Base-by-base conservation (phyloP, 2,888 invertebrate genomes). In the Eristalinus sepulchralis region DNA sequence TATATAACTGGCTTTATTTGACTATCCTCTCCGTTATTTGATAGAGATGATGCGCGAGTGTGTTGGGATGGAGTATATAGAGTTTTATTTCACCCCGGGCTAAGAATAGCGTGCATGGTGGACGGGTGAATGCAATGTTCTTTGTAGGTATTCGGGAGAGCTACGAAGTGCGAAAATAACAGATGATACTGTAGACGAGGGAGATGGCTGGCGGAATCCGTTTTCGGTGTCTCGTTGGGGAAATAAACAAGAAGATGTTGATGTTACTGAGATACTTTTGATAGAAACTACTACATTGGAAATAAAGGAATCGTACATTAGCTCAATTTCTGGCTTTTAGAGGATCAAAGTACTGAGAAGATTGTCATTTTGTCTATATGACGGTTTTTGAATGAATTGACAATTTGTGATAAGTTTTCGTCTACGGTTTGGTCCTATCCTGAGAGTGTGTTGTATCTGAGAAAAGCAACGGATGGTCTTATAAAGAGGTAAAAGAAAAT, bases 1-100 rank as follows among this genome's bases (percentile, higher is more conserved):
- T 84, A 79, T 70, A 75, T 83, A 80, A 84, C 66, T 47, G 20
- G 22, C 57, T 53, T 22, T 64, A 24, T 75, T 75, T 66, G 36
- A 36, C 70, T 79, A 27, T 55, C 64, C 59, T 67, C 34, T 63
- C 33, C 17, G 39, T 34, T 55, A 27, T 31, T 70, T 22, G 33
- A 63, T 27, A 27, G 62, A 4, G 17, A 39, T n/a, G 13, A n/a
- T n/a, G 39, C 13, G 33, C 2, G 2, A 71, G 36, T 22, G 57
- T 63, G 73, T 47, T 27, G 5, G 10, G 10, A 55, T 13, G 20
- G 2, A 10, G 11, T 70, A 77, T 71, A 71, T 70, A 68, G 10
- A 31, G 17, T 9, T 63, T 59, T n/a, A 20, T 33, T 68, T 20
- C n/a, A 47, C n/a, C 47, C 47, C 47, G 47, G 47, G 47, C 17